Conservation (phyloP, 1,140 invertebrate genomes). For the Cardiocondyla obscurior region DNA sequence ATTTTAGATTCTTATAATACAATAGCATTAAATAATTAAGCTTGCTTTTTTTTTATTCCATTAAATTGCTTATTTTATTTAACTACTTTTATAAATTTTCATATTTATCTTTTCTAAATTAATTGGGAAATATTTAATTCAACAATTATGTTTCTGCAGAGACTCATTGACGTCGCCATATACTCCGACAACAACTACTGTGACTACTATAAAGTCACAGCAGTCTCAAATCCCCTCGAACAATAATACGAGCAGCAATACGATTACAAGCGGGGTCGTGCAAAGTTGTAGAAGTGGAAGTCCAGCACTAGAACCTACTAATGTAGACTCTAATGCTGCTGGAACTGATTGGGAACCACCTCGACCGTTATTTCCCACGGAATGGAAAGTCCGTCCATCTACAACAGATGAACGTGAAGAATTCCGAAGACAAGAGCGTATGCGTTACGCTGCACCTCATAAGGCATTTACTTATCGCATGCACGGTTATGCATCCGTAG, state of each 20-base stretch:
- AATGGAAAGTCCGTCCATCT: slow-evolving; percentile 92
- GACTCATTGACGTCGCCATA: slow-evolving; percentile 75
- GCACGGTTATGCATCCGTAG: slow-evolving; percentile 94
- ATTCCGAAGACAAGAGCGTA: slow-evolving; percentile 90
- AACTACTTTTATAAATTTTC: not conserved
- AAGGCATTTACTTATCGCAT: slow-evolving; percentile 93
- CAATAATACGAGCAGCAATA: slow-evolving; percentile 57
- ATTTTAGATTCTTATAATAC: not conserved
- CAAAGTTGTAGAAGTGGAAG: slow-evolving; percentile 64
- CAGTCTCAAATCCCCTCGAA: slow-evolving; percentile 54
- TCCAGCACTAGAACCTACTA: slow-evolving; percentile 72
- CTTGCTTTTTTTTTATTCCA: not conserved
- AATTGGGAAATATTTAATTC: not conserved
- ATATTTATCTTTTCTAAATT: not conserved
- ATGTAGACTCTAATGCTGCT: slow-evolving; percentile 69
- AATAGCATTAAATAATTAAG: no score
- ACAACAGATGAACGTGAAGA: slow-evolving; percentile 90
- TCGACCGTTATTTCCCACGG: slow-evolving; percentile 87
- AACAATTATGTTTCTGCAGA: slow-evolving; percentile 67
- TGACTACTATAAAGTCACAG: slow-evolving; percentile 64
- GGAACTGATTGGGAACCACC: slow-evolving; percentile 84
- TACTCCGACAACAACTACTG: slow-evolving; percentile 1
- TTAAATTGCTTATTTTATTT: not conserved
- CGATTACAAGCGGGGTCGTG: not conserved
- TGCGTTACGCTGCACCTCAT: slow-evolving; percentile 92